A percentile compares a stretch with the other conserved stretches of the same genome.
Evolutionary conservation across 2,888 invertebrate species (phyloP).

Genomic region (Lumbricus terrestris): DNA sequence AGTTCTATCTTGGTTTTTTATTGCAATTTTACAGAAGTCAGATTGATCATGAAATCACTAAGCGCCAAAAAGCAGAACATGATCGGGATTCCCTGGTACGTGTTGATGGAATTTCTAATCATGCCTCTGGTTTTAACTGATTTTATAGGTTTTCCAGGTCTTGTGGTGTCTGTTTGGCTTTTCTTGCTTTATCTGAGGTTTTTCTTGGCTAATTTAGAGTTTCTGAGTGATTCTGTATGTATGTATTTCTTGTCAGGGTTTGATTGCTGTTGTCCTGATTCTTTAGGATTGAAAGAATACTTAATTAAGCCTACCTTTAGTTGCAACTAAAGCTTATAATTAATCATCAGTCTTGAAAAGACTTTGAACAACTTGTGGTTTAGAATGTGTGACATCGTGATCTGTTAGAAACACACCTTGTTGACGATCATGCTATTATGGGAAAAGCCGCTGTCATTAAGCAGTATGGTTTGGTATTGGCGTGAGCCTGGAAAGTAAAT

Average conservation of each 20-base stretch:
- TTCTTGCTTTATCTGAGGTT: not conserved
- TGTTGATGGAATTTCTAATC: not conserved
- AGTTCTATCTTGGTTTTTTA: not conserved
- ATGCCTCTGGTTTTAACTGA: not conserved
- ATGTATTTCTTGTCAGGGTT: not conserved
- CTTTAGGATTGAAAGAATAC: not conserved
- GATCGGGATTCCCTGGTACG: constrained; percentile 73
- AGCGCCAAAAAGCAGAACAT: constrained; percentile 70
- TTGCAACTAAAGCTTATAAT: no score
- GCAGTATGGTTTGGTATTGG: no score
- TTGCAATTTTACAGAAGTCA: constrained; percentile 61
- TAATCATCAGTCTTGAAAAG: no score
- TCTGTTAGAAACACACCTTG: no score
- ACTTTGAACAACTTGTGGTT: no score
- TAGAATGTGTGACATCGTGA: no score
- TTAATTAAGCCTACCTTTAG: no score
- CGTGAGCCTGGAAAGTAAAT: no score
- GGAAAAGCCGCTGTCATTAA: no score
- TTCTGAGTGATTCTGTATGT: not conserved
- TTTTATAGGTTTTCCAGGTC: no score
- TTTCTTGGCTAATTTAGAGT: not conserved
- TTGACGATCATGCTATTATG: not conserved
- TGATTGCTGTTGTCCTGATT: not conserved
- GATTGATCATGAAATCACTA: constrained; percentile 76
- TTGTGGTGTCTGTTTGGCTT: not conserved